Evolutionary conservation across 2,113 vertebrate genomes (phyloP), one percentile per base, ranked within the genome.

Genomic region (Patagioenas fasciata): DNA sequence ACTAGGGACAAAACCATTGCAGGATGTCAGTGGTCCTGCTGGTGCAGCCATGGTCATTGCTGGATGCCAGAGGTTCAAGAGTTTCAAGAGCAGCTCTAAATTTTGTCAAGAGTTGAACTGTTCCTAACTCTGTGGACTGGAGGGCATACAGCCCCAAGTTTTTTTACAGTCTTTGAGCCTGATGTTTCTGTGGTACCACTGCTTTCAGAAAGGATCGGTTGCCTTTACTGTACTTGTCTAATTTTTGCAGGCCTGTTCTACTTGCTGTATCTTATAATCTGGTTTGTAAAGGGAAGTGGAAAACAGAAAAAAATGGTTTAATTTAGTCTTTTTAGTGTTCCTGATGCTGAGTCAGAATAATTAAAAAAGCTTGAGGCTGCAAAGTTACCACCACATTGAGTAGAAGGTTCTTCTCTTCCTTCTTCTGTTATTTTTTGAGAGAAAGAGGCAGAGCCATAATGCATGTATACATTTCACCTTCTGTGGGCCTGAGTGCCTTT

Each of bases 1-100:
- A 13, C 2, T 18, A 5, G 10, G 23, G 29, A 34, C 34, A 81
- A 24, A 40, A 74, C 3, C 6, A 1, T 8, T 11, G 4, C 1
- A 1, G 19, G 28, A 13, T 48, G 19, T 15, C 58, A 34, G 15
- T 29, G 32, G 28, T 80, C 24, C 26, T 88, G n/a, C 11, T 60
- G 12, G 24, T 44, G 9, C 16, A 38, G 15, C n/a, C 34, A 9
- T 42, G 28, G 8, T 29, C 16, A 4, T 38, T 71, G 11, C 17
- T 42, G 29, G 10, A 17, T 70, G 19, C 7, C 32, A 71, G 21
- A 58, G 7, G 15, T 64, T 53, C 34, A 34, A 24, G 17, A 13
- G 15, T 48, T 88, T 48, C 47, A 54, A 12, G 4, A 40, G 4
- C 5, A 72, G 10, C 54, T 80, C n/a, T 61, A 50, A 61, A 77